Evolutionary conservation across 2,888 invertebrate genomes (phyloP).

Genomic region (Cosmopolites sordidus): DNA sequence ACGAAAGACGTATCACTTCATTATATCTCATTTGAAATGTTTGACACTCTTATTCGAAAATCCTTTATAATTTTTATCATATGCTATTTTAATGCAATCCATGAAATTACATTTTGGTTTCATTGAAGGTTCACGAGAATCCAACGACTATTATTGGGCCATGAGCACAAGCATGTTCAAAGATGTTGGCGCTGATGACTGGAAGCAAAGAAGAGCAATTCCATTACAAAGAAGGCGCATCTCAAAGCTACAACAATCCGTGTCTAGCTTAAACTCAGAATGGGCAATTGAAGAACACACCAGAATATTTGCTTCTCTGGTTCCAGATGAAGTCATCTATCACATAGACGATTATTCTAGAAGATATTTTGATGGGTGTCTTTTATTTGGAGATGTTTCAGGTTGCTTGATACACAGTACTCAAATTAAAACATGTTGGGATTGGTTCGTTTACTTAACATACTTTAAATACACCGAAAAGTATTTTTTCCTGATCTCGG

Average conservation of each 20-base stretch:
- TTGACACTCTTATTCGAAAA: too few species aligned
- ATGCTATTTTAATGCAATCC: not conserved
- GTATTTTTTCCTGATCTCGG: too few species aligned
- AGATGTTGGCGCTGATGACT: conserved; percentile 21
- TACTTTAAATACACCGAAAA: too few species aligned
- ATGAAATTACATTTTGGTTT: too few species aligned
- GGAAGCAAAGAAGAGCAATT: conserved; percentile 27
- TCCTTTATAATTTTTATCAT: too few species aligned
- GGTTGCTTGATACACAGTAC: conserved; percentile 50
- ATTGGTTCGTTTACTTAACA: too few species aligned
- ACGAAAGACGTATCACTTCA: too few species aligned
- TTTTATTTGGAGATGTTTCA: conserved; percentile 61
- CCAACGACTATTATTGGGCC: conserved; percentile 19
- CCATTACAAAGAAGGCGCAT: conserved; percentile 11
- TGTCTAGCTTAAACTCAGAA: not conserved
- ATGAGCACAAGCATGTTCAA: conserved; percentile 19
- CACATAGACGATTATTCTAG: conserved; percentile 53
- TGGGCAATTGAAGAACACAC: conserved; percentile 37
- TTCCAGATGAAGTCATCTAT: conserved; percentile 63
- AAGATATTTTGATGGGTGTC: conserved; percentile 55
- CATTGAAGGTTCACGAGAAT: conserved; percentile 2
- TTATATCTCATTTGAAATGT: too few species aligned
- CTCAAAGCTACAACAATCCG: not conserved
- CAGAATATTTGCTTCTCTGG: conserved; percentile 58
- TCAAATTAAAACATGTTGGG: too few species aligned